These are phyloP conservation scores for Daboia siamensis DNA, from an alignment of 2,113 vertebrate genomes.

Conservation along the genomic window DNA sequence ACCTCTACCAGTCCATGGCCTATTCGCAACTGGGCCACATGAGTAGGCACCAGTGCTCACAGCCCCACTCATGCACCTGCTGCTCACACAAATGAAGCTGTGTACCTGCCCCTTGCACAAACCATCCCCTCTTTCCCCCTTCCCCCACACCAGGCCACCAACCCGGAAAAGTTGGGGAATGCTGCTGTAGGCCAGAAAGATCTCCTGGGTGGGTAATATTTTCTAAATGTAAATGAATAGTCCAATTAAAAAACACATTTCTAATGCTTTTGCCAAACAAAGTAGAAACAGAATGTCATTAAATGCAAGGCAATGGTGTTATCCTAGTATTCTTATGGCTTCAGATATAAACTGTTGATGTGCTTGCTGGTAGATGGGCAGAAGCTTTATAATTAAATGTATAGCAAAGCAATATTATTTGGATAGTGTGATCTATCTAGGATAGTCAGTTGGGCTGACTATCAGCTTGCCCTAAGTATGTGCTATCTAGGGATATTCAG, in stretches of 20 bases:
- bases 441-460: too few relatives aligned
- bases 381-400: not conserved
- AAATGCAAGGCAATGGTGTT: too few relatives aligned
- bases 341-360: not conserved
- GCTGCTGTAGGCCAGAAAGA: constrained; percentile 17
- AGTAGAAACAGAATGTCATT: not conserved
- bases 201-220: not conserved
- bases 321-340: not conserved
- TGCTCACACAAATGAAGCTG: too few relatives aligned
- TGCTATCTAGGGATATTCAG: not conserved
- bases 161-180: too few relatives aligned
- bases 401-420: not conserved
- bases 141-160: too few relatives aligned
- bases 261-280: not conserved
- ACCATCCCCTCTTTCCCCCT: too few relatives aligned
- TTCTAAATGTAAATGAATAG: not conserved
- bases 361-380: not conserved
- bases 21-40: too few relatives aligned
- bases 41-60: too few relatives aligned
- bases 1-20: too few relatives aligned
- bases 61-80: too few relatives aligned
- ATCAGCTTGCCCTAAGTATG: not conserved
- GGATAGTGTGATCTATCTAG: not conserved
- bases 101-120: too few relatives aligned
- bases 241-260: not conserved